Percentiles rank a stretch among this genome's conserved stretches.
phyloP scores from a whole-genome alignment of 2,113 vertebrate genomes.

The Leiothrix lutea region DNA sequence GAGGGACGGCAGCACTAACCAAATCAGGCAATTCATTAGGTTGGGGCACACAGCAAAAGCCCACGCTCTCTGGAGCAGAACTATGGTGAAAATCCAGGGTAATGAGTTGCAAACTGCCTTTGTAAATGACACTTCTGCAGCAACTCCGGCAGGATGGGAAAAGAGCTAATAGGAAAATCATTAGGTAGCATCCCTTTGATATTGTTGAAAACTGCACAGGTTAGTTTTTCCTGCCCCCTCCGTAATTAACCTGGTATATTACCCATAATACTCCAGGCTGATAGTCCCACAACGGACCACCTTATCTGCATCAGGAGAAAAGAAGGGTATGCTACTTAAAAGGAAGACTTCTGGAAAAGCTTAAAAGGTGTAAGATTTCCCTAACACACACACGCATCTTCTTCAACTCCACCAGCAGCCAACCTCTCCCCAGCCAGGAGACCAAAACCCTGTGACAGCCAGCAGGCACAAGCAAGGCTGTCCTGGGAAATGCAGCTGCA shows the following conservation, averaged over 20 bases:
- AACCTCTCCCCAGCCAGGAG: neutral
- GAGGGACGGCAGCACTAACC: slow-evolving; percentile 21
- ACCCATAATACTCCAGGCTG: slow-evolving; percentile 5
- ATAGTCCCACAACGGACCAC: neutral
- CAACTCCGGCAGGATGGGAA: slow-evolving; percentile 19
- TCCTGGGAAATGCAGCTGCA: neutral
- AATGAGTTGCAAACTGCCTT: slow-evolving; percentile 64
- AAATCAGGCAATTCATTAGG: slow-evolving; percentile 39
- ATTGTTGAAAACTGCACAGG: slow-evolving; percentile 14
- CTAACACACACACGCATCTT: rapidly evolving
- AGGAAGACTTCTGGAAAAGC: neutral
- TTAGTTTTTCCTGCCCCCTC: slow-evolving; percentile 30
- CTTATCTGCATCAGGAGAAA: neutral
- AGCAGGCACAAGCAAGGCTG: neutral
- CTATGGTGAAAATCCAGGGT: slow-evolving; percentile 49
- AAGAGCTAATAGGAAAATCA: slow-evolving; percentile 62
- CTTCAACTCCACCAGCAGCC: neutral
- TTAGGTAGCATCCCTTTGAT: slow-evolving; percentile 57
- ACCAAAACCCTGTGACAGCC: neutral
- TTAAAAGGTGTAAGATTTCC: neutral
- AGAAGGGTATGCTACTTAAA: neutral
- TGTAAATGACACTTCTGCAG: slow-evolving; percentile 57
- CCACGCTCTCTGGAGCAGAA: slow-evolving; percentile 47
- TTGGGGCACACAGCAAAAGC: slow-evolving; percentile 33
- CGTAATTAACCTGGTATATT: slow-evolving; percentile 37